Base-by-base conservation (phyloP, 2,113 vertebrate genomes). In the Haemorhous mexicanus region DNA sequence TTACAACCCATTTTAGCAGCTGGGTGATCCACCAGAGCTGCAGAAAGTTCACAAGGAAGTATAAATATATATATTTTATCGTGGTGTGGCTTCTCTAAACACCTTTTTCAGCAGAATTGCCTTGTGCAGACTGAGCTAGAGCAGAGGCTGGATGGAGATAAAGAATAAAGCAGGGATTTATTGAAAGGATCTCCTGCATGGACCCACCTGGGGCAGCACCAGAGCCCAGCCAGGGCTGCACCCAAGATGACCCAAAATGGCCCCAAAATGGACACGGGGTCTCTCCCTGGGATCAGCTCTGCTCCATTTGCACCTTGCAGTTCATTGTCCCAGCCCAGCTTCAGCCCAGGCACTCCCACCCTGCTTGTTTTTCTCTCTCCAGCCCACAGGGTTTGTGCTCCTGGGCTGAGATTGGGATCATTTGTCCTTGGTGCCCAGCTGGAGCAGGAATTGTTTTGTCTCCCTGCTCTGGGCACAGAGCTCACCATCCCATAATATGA, bases 101-200 rank as follows among this genome's bases (percentile, higher is more conserved):
- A 47, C 41, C 1, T 0, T 26, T 74, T 84, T 22, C 84, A 47
- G 30, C 39, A 73, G 79, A 76, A 66, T 64, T 79, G 10, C 23
- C 56, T 35, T 35, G 15, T 5, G 56, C 7, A n/a, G 33, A 21
- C 23, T 59, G 56, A 26, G 4, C 15, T 17, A 3, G n/a, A 58
- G 0, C n/a, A 35, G 56, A n/a, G 56, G 2, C 10, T 59, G 22
- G 56, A 3, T 1, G 1, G 56, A 35, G 56, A 1, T 35, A 24
- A 3, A 24, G n/a, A 59, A 24, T 59, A 35, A 35, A 59, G 15
- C n/a, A 59, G n/a, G n/a, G 56, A 35, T 59, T 59, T 3, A 59
- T 24, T 5, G n/a, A 2, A 24, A 59, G 56, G 9, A 58, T 58
- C 22, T 58, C 55, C 55, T n/a, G 9, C 6, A 16, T 35, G 56